Base-by-base conservation (phyloP, 2,888 invertebrate species). In the Apamea sordens region DNA sequence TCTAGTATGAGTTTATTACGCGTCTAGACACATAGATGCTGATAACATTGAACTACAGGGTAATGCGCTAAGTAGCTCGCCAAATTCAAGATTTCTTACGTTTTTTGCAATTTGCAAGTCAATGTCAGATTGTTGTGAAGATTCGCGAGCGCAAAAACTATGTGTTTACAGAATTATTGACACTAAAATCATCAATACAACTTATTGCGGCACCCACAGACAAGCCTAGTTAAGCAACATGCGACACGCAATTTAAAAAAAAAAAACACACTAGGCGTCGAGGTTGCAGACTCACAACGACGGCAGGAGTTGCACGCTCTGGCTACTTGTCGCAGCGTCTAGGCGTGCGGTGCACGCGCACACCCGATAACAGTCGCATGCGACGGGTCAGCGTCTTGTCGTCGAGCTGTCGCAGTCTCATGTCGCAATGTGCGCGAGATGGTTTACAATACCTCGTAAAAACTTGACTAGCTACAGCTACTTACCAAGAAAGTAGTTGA, bases 11-110 rank as follows among this genome's bases (percentile, higher is more conserved):
- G n/a, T n/a, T 70, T 73, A 32, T 64, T 53, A 59, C 47, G 18
- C 32, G 67, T 18, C 63, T 59, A 80, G 61, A 71, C 44, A 13
- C 7, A 71, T 44, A 41, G 15, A 36, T 41, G 53, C 10, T 36
- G 53, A 64, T 64, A 18, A 24, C 7, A 28, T 74, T 50, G 3
- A 81, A 81, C 47, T 47, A 47, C 13, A 47, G 11, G 47, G 2
- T n/a, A 11, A 13, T 47, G 47, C 47, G 47, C 47, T 13, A 47
- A 2, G 47, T 47, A 47, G 1, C 13, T 2, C 13, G 11, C 47
- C 2, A 44, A 44, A 44, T 44, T 44, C 11, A 44, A 44, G 44
- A 3, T 47, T 47, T 47, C 13, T 47, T 47, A 47, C 41, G 41
- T 41, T 36, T 36, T 36, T 36, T 36, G 36, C 36, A 36, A 36